Conservation (phyloP, 2,113 vertebrate genomes). For the Ictalurus furcatus region DNA sequence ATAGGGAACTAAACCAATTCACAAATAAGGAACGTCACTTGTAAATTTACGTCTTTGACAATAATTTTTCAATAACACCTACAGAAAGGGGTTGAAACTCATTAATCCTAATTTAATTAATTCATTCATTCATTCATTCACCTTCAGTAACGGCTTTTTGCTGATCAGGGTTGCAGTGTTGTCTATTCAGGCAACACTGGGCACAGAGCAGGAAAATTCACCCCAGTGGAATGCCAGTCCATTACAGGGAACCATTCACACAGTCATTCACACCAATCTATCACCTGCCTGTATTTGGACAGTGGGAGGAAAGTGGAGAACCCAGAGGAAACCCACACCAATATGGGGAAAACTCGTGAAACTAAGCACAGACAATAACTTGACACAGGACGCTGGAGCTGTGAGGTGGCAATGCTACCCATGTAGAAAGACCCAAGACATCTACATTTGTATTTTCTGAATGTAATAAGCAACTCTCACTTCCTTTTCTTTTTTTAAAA, state of each 20-base stretch:
- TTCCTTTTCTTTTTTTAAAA: constrained; percentile 3
- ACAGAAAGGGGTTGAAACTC: not conserved
- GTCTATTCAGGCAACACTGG: not conserved
- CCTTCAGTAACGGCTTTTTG: not conserved
- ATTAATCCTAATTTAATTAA: not conserved
- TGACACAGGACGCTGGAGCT: not conserved
- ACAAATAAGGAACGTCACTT: not conserved
- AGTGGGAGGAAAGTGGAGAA: not conserved
- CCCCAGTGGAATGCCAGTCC: not conserved
- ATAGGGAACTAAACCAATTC: not conserved
- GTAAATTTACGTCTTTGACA: not conserved
- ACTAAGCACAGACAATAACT: not conserved
- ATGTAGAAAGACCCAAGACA: not conserved
- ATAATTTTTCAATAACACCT: not conserved
- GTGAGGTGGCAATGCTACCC: not conserved
- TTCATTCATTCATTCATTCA: not conserved
- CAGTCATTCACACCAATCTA: not conserved
- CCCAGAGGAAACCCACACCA: not conserved
- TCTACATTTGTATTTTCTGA: not conserved
- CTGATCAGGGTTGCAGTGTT: not conserved
- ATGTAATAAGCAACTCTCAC: not conserved
- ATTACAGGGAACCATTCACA: not conserved
- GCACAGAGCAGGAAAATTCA: not conserved
- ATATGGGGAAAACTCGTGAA: not conserved
- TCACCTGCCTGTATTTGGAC: not conserved